Percentiles rank a stretch among this genome's conserved stretches.
Evolutionary conservation across 2,888 invertebrate species (phyloP).

Genomic region (Artemia sinica): DNA sequence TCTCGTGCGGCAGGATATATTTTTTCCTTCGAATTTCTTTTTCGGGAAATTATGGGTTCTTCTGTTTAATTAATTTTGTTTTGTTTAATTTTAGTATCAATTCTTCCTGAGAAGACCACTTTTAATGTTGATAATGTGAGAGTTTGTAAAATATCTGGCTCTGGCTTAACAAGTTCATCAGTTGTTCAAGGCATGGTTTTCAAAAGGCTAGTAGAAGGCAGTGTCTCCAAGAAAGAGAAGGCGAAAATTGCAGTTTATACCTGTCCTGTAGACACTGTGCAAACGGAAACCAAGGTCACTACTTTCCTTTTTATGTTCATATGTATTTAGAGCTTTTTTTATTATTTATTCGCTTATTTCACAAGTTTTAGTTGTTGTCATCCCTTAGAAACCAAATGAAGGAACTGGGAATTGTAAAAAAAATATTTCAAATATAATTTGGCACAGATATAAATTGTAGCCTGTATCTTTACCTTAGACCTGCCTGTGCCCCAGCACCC

Average conservation of each 20-base stretch:
- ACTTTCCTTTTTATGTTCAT: not conserved
- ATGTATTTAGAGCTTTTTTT: not conserved
- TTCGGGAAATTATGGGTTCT: no score
- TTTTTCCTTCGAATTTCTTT: no score
- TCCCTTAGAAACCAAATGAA: no score
- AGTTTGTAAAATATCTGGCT: conserved; percentile 71
- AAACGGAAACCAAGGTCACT: conserved; percentile 91
- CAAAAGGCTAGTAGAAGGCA: conserved; percentile 84
- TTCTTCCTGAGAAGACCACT: conserved; percentile 62
- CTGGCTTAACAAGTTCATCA: conserved; percentile 48
- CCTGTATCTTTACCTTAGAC: no score
- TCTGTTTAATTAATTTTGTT: conserved; percentile 17
- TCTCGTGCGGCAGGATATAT: no score
- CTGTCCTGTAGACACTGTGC: conserved; percentile 84
- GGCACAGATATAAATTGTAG: no score
- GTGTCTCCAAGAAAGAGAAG: conserved; percentile 52
- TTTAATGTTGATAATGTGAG: conserved; percentile 97
- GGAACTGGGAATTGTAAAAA: no score
- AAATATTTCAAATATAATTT: no score
- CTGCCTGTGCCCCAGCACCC: no score
- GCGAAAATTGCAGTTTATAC: conserved; percentile 85
- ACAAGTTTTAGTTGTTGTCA: no score
- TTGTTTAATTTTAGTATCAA: conserved; percentile 42
- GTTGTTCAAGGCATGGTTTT: conserved; percentile 96
- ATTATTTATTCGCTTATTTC: no score